These are phyloP conservation scores for Lacerta agilis DNA, from an alignment of 2,797 vertebrate genomes.

Conservation along the genomic window DNA sequence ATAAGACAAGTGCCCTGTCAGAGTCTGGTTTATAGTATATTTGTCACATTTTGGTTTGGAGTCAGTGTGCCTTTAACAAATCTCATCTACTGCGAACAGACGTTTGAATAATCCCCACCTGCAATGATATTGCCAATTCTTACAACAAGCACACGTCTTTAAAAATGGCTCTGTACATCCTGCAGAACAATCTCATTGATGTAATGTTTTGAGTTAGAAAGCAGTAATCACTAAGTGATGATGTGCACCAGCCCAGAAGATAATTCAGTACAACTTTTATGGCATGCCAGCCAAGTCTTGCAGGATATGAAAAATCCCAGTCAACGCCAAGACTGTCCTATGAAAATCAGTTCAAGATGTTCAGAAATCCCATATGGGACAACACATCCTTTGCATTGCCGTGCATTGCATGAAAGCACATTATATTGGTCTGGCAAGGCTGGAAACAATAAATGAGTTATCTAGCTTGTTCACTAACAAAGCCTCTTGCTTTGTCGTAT, in stretches of 20 bases:
- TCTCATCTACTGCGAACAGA: background rate
- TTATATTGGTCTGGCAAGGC: constrained; percentile 18
- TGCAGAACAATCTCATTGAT: constrained; percentile 28
- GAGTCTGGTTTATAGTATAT: background rate
- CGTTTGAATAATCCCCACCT: background rate
- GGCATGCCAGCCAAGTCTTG: constrained; percentile 35
- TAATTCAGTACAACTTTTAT: constrained; percentile 39
- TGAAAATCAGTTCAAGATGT: constrained; percentile 35
- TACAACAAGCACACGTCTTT: constrained; percentile 20
- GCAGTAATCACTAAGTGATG: constrained; percentile 34
- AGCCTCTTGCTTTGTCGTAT: background rate
- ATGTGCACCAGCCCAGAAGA: constrained; percentile 34
- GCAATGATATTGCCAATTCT: background rate
- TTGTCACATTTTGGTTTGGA: background rate
- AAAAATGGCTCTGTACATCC: constrained; percentile 14
- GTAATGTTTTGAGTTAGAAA: constrained; percentile 32
- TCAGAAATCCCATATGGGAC: constrained; percentile 38
- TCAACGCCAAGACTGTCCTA: constrained; percentile 19
- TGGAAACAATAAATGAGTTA: constrained; percentile 6
- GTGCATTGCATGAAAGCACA: constrained; percentile 9
- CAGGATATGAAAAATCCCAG: constrained; percentile 37
- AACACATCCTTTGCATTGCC: background rate
- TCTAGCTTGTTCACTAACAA: constrained; percentile 10
- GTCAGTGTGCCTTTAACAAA: background rate
- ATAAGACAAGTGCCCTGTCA: background rate